Conservation (phyloP, 2,113 vertebrate genomes). For the Globicephala melas region DNA sequence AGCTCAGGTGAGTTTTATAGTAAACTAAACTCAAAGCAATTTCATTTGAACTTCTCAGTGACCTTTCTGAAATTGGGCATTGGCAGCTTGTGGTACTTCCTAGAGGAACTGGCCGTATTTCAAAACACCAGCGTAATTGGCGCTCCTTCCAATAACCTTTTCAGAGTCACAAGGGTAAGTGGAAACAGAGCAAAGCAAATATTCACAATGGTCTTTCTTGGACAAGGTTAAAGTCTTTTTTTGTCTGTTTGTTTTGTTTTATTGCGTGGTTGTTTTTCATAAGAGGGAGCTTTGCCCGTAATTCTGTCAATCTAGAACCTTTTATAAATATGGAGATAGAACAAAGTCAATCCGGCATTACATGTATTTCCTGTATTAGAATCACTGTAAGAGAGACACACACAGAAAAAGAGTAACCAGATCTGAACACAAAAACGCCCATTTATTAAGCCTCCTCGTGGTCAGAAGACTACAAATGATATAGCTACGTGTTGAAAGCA, state of each 20-base stretch:
- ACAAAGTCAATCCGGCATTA: neutral
- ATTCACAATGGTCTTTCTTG: neutral
- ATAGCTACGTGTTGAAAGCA: neutral
- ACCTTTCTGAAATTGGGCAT: slow-evolving; percentile 50
- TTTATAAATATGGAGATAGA: neutral
- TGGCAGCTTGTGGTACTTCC: slow-evolving; percentile 21
- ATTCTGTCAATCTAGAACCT: neutral
- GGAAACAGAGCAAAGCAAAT: slow-evolving; percentile 36
- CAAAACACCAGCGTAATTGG: slow-evolving; percentile 37
- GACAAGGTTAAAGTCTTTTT: neutral
- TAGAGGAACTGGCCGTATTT: slow-evolving; percentile 7
- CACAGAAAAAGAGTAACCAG: neutral
- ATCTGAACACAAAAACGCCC: neutral
- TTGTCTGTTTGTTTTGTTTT: neutral
- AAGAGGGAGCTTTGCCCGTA: neutral
- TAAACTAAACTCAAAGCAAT: slow-evolving; percentile 40
- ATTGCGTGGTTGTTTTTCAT: neutral
- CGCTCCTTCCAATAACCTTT: slow-evolving; percentile 40
- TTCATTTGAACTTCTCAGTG: slow-evolving; percentile 60
- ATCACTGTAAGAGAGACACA: neutral
- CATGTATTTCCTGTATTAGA: neutral
- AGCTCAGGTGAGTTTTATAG: slow-evolving; percentile 6
- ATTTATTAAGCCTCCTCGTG: neutral
- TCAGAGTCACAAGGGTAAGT: slow-evolving; percentile 44
- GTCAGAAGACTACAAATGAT: neutral